Base-by-base conservation (phyloP, 1,140 invertebrate species). In the Rhopalosiphum padi region DNA sequence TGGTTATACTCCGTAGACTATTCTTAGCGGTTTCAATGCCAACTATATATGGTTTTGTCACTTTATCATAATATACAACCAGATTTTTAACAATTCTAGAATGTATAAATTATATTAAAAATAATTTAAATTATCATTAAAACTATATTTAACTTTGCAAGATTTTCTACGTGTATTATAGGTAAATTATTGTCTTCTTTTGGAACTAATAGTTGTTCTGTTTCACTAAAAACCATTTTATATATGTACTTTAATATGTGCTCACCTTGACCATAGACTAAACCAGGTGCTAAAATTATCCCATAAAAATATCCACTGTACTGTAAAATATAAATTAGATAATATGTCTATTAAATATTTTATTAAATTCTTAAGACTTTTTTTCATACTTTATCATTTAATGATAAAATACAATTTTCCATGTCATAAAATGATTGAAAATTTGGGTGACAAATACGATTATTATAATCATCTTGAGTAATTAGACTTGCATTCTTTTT, bases 61-160 rank as follows among this genome's bases (percentile, higher is more conserved):
- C 37, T 93, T 85, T 93, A 53, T 93, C 82, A 55, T 93, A 86
- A 37, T 86, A 37, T 25, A 85, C 3, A 23, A 93, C 82, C 25
- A 93, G 41, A 86, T 93, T 93, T 60, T 83, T 93, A 43, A 93
- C 91, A 43, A 93, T 93, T 93, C 91, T 93, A 53, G n/a, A 92
- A 85, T 25, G 6, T 60, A 90, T 90, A 43, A 60, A 43, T 90
- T 37, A n/a, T 21, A 60, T 30, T 60, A 35, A 53, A 43, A 68
- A 43, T 18, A 43, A 68, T 90, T 23, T 85, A 53, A n/a, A 51
- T 51, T 35, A 37, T 68, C 35, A 0, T 91, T 25, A 48, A 82
- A 46, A 22, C 23, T 92, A 21, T 51, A 35, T 82, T 55, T 53
- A 22, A 93, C 91, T 85, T 93, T n/a, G 91, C 77, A 22, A 93